Base-by-base conservation (phyloP, 2,888 invertebrate species). In the Calameuta idolon region DNA sequence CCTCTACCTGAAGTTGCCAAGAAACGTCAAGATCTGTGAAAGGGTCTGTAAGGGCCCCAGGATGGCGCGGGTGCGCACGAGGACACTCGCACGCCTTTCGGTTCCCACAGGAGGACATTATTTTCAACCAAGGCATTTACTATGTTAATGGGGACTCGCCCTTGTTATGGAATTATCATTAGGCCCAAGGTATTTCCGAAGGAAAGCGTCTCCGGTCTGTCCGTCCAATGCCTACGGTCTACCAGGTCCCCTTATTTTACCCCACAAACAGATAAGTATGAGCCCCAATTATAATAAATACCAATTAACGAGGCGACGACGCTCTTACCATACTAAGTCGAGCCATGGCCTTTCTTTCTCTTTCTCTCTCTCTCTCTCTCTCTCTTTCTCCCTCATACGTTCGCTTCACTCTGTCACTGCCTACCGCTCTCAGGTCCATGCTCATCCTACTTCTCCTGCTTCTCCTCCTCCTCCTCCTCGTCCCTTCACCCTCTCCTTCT, bases 211-310 rank as follows among this genome's bases (percentile, higher is more conserved):
- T 12, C 30, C 30, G 34, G 71, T 31, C 71, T 34, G 71, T 71
- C 71, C 71, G 12, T 31, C 12, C 33, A 12, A 33, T 34, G 23
- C 55, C 55, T 55, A 55, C 23, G 55, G 55, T 55, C 31, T 31
- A 34, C 76, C 73, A 75, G 76, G 77, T 76, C 76, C 83, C 83
- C 83, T 83, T 84, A 85, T 84, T 85, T 85, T 81, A 85, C 84
- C 76, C 83, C 80, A 82, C 84, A 84, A 84, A 85, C 83, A 85
- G 86, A 88, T 87, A 89, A 88, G 87, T 87, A 87, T 85, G 82
- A 85, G 86, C 87, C 88, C 89, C 90, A 90, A 91, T 91, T 90
- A 91, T 91, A 90, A 90, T 90, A 91, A 91, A 91, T 90, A 91
- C 88, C 90, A 91, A 91, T 91, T 91, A 91, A 90, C 88, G 87